Evolutionary conservation across 2,797 vertebrate species (phyloP), one percentile per base, ranked within the genome.

Genomic region (Channa striata): DNA sequence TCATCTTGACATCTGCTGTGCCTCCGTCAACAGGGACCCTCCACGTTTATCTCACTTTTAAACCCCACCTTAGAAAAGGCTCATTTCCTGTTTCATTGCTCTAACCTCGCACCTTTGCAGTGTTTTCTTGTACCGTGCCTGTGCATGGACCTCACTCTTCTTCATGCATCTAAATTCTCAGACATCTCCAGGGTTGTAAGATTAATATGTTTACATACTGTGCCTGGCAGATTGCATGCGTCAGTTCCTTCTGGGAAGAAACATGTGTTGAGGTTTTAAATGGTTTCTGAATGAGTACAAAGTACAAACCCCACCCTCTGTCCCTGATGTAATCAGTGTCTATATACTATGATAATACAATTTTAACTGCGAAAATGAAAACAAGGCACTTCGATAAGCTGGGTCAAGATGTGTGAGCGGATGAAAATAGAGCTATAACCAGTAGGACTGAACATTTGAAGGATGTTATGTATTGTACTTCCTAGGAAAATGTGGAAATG

Each of bases 1-100:
- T 86, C 79, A 84, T 43, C 40, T 14, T 66, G 85, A 88, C 87
- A 90, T 86, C 80, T 85, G 85, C 67, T 78, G 48, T 56, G 49
- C 23, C 36, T 50, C 52, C 34, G 13, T 81, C 44, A 53, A 70
- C 2, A 33, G 14, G 37, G 62, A 66, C 42, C 49, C 59, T 52
- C 52, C 36, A 17, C 39, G 30, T 37, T 52, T 16, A 19, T 54
- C 54, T 62, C 12, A 40, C 36, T 47, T 6, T 10, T 68, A n/a
- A 65, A 44, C 62, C n/a, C 14, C 63, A 33, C 65, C 44, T 23
- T 20, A 30, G 17, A 66, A 36, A 51, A 61, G 16, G 2, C 9
- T 13, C 1, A 1, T 1, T 14, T 6, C 9, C 5, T 40, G 4
- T 36, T 69, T 58, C 33, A 43, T 59, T 76, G n/a, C 58, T 51